Evolutionary conservation across 2,113 vertebrate species (phyloP), one percentile per base, ranked within the genome.

Genomic region (Chionodraco myersi): DNA sequence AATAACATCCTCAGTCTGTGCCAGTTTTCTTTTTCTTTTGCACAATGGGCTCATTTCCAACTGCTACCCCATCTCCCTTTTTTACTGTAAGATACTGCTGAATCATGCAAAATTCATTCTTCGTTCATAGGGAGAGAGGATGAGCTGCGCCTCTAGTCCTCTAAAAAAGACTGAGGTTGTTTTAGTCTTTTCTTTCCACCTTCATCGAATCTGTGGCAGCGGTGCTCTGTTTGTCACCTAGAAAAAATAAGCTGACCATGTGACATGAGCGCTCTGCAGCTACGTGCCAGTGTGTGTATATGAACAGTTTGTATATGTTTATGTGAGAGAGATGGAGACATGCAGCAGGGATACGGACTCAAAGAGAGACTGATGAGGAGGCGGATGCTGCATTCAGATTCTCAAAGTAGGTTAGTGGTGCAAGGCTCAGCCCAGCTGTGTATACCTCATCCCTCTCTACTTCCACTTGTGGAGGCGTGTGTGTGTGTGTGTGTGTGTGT

Each of bases 361-460:
- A 86, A 69, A 79, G 67, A 75, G 63, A 72, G 61, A 79, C 51
- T 44, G 73, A 86, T 62, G 56, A 68, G 52, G 69, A 79, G 65
- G 68, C 48, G 60, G 80, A 75, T 84, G 82, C 65, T 81, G 79
- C 67, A 79, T 64, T 87, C 62, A 6, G 69, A 72, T 81, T 51
- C 68, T 72, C 34, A 87, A 93, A 93, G 85, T 92, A 92, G 89
- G 89, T 91, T 92, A 90, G 84, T 87, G 76, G 77, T 81, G 80
- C 77, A 84, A 75, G 30, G 61, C 71, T 88, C 71, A 72, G 60
- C 74, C 72, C 85, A 90, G 91, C 87, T 92, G 88, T 91, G 85
- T 75, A 44, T 88, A 80, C 66, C 76, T 91, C 78, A 79, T 73
- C 62, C 76, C 52, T 79, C 68, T 71, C 44, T 72, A 53, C 72